These are phyloP conservation scores for Sepioteuthis lessoniana DNA, from an alignment of 2,888 invertebrate species.

Conservation along the genomic window DNA sequence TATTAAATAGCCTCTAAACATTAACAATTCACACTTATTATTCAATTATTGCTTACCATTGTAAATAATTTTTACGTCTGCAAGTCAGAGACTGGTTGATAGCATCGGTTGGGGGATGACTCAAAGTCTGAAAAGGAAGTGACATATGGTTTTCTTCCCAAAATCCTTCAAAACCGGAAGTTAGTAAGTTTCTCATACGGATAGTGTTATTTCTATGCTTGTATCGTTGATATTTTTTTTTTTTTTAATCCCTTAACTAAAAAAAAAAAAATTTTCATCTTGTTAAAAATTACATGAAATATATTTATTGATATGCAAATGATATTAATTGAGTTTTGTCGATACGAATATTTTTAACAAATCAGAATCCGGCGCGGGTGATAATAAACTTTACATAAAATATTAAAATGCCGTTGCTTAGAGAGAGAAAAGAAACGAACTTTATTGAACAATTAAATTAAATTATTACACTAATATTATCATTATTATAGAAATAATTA, in stretches of 20 bases:
- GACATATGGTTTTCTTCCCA: background rate
- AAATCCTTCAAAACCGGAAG: background rate
- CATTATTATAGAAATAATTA: too few species aligned
- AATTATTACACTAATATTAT: background rate
- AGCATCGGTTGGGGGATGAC: slow-evolving; percentile 70
- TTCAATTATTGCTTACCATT: slow-evolving; percentile 56
- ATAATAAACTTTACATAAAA: slow-evolving; percentile 45
- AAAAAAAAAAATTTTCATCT: background rate
- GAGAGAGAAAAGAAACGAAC: background rate
- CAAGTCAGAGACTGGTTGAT: slow-evolving; percentile 58
- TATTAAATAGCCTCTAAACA: background rate
- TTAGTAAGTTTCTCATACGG: too few species aligned
- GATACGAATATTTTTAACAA: background rate
- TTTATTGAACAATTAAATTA: background rate
- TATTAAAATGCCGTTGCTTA: slow-evolving; percentile 34
- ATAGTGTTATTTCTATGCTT: too few species aligned
- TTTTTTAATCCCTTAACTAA: too few species aligned
- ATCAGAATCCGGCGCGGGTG: slow-evolving; percentile 45
- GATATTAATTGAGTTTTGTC: background rate
- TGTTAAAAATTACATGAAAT: background rate
- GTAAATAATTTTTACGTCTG: slow-evolving; percentile 56
- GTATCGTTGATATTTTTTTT: too few species aligned
- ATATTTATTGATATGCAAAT: background rate
- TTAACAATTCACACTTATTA: slow-evolving; percentile 41
- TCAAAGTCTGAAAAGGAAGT: slow-evolving; percentile 66